Base-by-base conservation (phyloP, 2,113 vertebrate species). In the Dicerorhinus sumatrensis region DNA sequence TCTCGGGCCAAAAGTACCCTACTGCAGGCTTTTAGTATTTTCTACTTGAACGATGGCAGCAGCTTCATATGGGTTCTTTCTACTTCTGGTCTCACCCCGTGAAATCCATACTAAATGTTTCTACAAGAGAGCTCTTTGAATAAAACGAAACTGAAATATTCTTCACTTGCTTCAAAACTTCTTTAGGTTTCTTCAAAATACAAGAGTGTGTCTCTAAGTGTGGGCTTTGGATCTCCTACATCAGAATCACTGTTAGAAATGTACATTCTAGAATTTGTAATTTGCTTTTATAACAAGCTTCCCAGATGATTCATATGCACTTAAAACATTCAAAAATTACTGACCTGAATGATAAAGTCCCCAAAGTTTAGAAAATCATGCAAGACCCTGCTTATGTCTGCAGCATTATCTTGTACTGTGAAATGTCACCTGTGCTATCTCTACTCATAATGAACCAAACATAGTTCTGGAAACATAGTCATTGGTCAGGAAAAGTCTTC, bases 21-120 rank as follows among this genome's bases (percentile, higher is more conserved):
- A 58, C 13, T 89, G 93, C 14, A 82, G 62, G 8, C 18, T 94
- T 63, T 76, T 62, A 88, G 51, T 89, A 85, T 96, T 82, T 91
- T 16, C 69, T 93, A 1, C 16, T 23, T 95, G 67, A 95, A 63
- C 25, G 27, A 65, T 14, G 95, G 13, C 16, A 25, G 13, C 3
- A 46, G 18, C 10, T 48, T 84, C 8, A 3, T 31, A 12, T 67
- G 69, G 17, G 4, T 91, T 63, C n/a, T 94, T 56, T 56, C 27
- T 94, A 23, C 18, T 36, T n/a, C 31, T 9, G 36, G 18, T 36
- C 46, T 91, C 70, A 72, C 20, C 60, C 25, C n/a, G 8, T 87
- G 65, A 96, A 93, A 82, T 42, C 20, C 60, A 51, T 60, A 39
- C 29, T 48, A 92, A 70, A 20, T 69, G 11, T 73, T 89, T 58